Percentiles rank a stretch among this genome's conserved stretches.
Conservation (phyloP, 2,797 vertebrate genomes). For the Mus minutoides region DNA sequence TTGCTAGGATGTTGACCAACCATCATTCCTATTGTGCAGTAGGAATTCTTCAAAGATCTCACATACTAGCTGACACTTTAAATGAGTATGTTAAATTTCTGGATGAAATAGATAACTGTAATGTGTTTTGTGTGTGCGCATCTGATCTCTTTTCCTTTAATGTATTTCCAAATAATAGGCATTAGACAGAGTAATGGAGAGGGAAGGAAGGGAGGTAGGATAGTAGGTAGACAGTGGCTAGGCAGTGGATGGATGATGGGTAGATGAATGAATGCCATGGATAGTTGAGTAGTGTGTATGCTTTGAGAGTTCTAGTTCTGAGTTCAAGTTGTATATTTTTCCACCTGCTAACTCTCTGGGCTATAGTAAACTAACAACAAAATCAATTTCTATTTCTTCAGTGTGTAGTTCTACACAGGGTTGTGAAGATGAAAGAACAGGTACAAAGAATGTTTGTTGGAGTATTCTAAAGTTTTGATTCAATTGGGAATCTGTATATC, state of each 20-base stretch:
- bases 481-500: not conserved
- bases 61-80: not conserved
- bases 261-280: not conserved
- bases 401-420: not conserved
- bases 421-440: not conserved
- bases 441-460: not conserved
- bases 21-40: not conserved
- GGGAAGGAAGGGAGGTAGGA: not conserved
- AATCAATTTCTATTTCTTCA: constrained; percentile 18
- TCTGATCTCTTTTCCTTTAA: not conserved
- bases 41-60: not conserved
- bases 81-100: not conserved
- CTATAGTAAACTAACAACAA: not conserved
- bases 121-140: not conserved
- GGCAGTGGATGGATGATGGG: not conserved
- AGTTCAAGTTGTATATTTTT: constrained; percentile 15
- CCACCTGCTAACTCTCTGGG: constrained; percentile 7
- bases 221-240: not conserved
- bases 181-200: not conserved
- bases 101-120: not conserved
- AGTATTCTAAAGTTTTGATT: not conserved
- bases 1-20: not conserved
- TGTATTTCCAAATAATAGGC: not conserved
- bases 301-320: not conserved
- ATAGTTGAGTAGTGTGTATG: not conserved